These are phyloP conservation scores for Pleuronectes platessa DNA, from an alignment of 2,113 vertebrate genomes.

Conservation along the genomic window DNA sequence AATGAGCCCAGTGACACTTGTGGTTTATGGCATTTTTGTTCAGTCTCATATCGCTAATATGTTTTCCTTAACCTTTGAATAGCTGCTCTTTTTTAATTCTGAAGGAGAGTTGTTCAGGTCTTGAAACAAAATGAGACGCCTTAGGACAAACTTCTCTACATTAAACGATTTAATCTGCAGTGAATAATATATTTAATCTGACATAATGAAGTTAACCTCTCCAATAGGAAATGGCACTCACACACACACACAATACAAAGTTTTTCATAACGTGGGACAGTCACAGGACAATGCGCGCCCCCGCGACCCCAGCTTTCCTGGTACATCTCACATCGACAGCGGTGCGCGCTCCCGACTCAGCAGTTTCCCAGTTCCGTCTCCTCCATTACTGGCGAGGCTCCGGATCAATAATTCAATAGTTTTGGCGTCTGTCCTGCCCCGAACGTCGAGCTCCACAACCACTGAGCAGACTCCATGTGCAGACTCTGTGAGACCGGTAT, in stretches of 20 bases:
- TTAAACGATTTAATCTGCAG: constrained; percentile 3
- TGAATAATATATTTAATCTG: neutral
- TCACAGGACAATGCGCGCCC: constrained; percentile 44
- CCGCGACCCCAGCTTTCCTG: constrained; percentile 25
- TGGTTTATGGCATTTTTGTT: constrained; percentile 29
- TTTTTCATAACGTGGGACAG: constrained; percentile 2
- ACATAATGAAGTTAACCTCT: constrained; percentile 26
- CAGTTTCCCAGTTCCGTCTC: constrained; percentile 79
- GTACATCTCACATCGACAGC: constrained; percentile 34
- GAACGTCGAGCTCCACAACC: constrained; percentile 73
- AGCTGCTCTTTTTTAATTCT: neutral
- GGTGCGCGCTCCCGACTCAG: constrained; percentile 64
- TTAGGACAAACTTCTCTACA: neutral
- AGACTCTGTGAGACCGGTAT: constrained; percentile 74
- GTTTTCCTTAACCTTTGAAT: constrained; percentile 18
- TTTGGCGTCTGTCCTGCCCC: constrained; percentile 81
- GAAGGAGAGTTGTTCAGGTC: neutral
- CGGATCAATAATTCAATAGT: constrained; percentile 85
- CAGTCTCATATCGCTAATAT: constrained; percentile 28
- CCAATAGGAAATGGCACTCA: neutral
- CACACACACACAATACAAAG: neutral
- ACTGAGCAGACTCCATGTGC: constrained; percentile 60
- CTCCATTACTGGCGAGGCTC: constrained; percentile 78
- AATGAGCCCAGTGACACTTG: constrained; percentile 10
- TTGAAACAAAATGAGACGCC: neutral